Evolutionary conservation across 2,797 vertebrate genomes (phyloP), one percentile per base, ranked within the genome.

Genomic region (Xenentodon cancila): DNA sequence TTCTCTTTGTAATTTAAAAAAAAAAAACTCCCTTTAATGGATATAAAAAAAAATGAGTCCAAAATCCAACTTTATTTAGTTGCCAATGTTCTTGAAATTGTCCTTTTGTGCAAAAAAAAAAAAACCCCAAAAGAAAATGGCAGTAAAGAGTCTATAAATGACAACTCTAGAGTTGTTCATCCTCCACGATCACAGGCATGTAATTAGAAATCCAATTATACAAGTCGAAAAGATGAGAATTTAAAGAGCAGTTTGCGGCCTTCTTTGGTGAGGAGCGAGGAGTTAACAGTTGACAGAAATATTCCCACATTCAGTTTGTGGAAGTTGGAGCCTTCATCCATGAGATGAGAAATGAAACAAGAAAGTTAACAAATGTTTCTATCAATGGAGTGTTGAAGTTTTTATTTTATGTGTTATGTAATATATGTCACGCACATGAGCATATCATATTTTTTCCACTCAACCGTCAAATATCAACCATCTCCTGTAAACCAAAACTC

Each of bases 151-250:
- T 30, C 30, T 30, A 30, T 30, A 30, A 76, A 62, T 61, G 50
- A 76, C 71, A 69, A 71, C 62, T 72, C 17, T 56, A 60, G 62
- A 59, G 59, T 53, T 52, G 53, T 70, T 78, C 52, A 53, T 76
- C 57, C 51, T 83, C 67, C 75, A 81, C 73, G 46, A 88, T 86
- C 87, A 82, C 85, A 88, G 64, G 67, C 78, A 80, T 70, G 71
- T 73, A 69, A 65, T 79, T 75, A 53, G 77, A 80, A 77, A 68
- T 77, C 73, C 67, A 87, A 85, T 84, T 81, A 68, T 53, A 25
- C 40, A 84, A 81, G 75, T 70, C 53, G 64, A 77, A 80, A 62
- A 64, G 76, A 82, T 44, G 47, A 76, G 66, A 73, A 71, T 79
- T 60, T 79, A 80, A 84, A 71, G 68, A 32, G 55, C 45, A 78